A percentile compares a stretch with the other conserved stretches of the same genome.
phyloP scores from a whole-genome alignment of 2,797 vertebrate species.

The Neoniphon sammara region DNA sequence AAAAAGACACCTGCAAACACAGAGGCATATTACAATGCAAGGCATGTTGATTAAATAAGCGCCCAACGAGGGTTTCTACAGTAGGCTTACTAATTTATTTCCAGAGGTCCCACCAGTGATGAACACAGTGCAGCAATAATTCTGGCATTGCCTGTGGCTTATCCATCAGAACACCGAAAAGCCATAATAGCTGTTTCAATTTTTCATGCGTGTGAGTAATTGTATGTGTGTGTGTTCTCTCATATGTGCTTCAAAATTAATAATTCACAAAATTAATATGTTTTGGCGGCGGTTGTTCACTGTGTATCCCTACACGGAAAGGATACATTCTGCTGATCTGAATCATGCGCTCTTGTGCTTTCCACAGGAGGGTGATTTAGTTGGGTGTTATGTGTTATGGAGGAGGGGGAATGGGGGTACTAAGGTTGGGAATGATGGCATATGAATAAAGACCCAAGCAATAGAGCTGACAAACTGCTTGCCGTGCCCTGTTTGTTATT shows the following conservation, averaged over 20 bases:
- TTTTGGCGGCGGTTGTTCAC: slow-evolving; percentile 33
- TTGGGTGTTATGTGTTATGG: slow-evolving; percentile 51
- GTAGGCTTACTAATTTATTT: slow-evolving; percentile 74
- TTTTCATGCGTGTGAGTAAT: slow-evolving; percentile 47
- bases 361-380: slow-evolving; percentile 48
- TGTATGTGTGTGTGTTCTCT: slow-evolving; percentile 6
- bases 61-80: slow-evolving; percentile 53
- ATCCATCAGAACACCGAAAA: slow-evolving; percentile 61
- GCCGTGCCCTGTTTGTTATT: slow-evolving; percentile 50
- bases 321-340: slow-evolving; percentile 51
- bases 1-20: slow-evolving; percentile 33
- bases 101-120: slow-evolving; percentile 71
- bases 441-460: slow-evolving; percentile 29
- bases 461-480: slow-evolving; percentile 51
- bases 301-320: slow-evolving; percentile 30
- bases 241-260: slow-evolving; percentile 49
- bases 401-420: slow-evolving; percentile 13
- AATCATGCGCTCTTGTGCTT: slow-evolving; percentile 47
- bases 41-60: slow-evolving; percentile 77
- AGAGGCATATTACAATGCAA: slow-evolving; percentile 60
- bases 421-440: slow-evolving; percentile 37
- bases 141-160: slow-evolving; percentile 61
- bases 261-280: slow-evolving; percentile 61
- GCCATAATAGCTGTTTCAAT: slow-evolving; percentile 57
- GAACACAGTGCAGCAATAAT: slow-evolving; percentile 72